A percentile compares a stretch with the other conserved stretches of the same genome.
Conservation (phyloP, 1,140 invertebrate species). For the Saccostrea cuccullata region DNA sequence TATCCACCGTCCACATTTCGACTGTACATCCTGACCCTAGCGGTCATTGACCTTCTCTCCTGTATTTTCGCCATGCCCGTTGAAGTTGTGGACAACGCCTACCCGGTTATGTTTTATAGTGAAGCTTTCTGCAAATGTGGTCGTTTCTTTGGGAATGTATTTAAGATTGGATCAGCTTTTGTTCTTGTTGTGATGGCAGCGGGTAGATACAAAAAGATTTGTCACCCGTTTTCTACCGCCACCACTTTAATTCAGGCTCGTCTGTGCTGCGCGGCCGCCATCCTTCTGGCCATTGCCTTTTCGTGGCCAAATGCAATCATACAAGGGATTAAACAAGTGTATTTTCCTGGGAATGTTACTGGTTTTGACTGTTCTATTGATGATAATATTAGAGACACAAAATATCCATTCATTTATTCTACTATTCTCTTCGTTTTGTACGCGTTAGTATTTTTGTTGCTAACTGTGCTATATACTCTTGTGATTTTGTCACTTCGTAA, state of each 20-base stretch:
- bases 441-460: constrained; percentile 43
- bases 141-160: constrained; percentile 47
- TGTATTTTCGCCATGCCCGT: constrained; percentile 52
- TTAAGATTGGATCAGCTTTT: constrained; percentile 54
- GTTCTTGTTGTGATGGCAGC: constrained; percentile 52
- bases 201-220: constrained; percentile 52
- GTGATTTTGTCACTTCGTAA: constrained; percentile 7
- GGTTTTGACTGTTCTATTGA: constrained; percentile 54
- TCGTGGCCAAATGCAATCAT: constrained; percentile 55
- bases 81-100: constrained; percentile 52
- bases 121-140: constrained; percentile 52
- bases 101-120: constrained; percentile 56
- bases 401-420: constrained; percentile 54
- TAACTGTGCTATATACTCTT: constrained; percentile 45
- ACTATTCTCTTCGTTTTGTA: constrained; percentile 50
- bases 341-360: constrained; percentile 52
- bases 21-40: constrained; percentile 52
- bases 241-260: constrained; percentile 39
- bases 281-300: constrained; percentile 40
- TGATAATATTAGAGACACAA: constrained; percentile 43
- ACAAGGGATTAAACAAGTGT: constrained; percentile 43
- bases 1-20: constrained; percentile 47
- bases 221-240: constrained; percentile 47
- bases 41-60: constrained; percentile 46
- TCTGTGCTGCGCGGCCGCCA: constrained; percentile 40